phyloP scores from a whole-genome alignment of 2,797 vertebrate genomes.

The Momotus momota region DNA sequence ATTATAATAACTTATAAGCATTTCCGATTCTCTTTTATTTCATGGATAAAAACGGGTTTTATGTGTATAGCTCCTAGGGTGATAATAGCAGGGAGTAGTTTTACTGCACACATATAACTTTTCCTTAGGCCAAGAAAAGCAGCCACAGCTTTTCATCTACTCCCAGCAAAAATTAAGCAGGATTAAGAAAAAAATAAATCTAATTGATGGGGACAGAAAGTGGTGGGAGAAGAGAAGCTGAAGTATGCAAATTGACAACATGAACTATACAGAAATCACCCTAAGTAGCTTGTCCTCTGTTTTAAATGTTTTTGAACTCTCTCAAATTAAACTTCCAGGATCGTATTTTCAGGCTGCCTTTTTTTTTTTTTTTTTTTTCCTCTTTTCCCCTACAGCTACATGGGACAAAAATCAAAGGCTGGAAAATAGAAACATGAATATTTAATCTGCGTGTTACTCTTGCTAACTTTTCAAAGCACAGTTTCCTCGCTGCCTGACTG shows the following conservation, averaged over 20 bases:
- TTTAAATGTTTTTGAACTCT: neutral
- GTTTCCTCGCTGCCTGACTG: neutral
- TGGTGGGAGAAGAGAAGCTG: slow-evolving; percentile 26
- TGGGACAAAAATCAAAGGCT: slow-evolving; percentile 22
- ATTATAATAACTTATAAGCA: slow-evolving; percentile 5
- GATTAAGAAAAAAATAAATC: slow-evolving; percentile 21
- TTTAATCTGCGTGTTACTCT: neutral
- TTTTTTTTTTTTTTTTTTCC: no score
- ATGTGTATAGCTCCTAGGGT: slow-evolving; percentile 55
- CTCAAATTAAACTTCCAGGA: neutral
- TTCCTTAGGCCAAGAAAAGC: slow-evolving; percentile 61
- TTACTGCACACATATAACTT: slow-evolving; percentile 55
- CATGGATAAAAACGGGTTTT: slow-evolving; percentile 21
- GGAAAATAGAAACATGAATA: neutral
- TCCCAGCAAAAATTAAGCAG: slow-evolving; percentile 65
- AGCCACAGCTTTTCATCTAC: slow-evolving; percentile 56
- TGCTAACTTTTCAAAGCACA: neutral
- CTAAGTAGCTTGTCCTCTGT: neutral
- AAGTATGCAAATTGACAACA: slow-evolving; percentile 29
- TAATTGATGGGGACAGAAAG: slow-evolving; percentile 35
- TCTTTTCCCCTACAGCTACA: neutral
- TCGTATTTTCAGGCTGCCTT: neutral
- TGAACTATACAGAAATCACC: neutral
- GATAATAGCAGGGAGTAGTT: slow-evolving; percentile 67
- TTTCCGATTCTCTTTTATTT: slow-evolving; percentile 49